Evolutionary conservation across 2,888 invertebrate genomes (phyloP), one percentile per base, ranked within the genome.

Genomic region (Galerucella pusilla): DNA sequence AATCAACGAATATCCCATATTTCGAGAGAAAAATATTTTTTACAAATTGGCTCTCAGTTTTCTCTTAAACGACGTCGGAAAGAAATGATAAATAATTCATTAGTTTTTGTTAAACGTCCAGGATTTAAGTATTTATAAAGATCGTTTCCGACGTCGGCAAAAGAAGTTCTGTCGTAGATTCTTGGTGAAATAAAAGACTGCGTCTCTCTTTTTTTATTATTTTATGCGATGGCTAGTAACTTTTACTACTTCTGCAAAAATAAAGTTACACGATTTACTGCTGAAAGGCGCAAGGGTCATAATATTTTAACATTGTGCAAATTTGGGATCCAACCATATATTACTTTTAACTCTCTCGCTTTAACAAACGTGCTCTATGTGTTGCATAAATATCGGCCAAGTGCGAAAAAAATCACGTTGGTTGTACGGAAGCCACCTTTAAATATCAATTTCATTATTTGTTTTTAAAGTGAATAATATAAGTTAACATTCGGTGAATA

Each of bases 91-190:
- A 35, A 63, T 63, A 63, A 63, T 63, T 42, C 42, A 63, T 42
- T 42, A n/a, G 63, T 63, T 63, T 63, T 35, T 63, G 63, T 63
- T 63, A 63, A 63, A 63, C 42, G 35, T 63, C 42, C 14, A 42
- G n/a, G 42, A 63, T 63, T 63, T 63, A 63, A 63, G 63, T 63
- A 63, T 63, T 63, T 63, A 63, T 63, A 63, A 63, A 63, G 63
- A 63, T 42, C 5, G 63, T 63, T 63, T 42, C 35, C 63, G 63
- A 63, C 35, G 35, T 42, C 14, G 63, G 63, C 1, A n/a, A 63
- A 14, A 63, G 63, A 9, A 11, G 25, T 16, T n/a, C 6, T 2
- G 63, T 14, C n/a, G 16, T 14, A 63, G 63, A 59, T 59, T 25
- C 59, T n/a, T 9, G 11, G 25, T 59, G 59, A 11, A 63, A 63